phyloP scores from a whole-genome alignment of 2,797 vertebrate species.

The Tenualosa thibaudeaui region DNA sequence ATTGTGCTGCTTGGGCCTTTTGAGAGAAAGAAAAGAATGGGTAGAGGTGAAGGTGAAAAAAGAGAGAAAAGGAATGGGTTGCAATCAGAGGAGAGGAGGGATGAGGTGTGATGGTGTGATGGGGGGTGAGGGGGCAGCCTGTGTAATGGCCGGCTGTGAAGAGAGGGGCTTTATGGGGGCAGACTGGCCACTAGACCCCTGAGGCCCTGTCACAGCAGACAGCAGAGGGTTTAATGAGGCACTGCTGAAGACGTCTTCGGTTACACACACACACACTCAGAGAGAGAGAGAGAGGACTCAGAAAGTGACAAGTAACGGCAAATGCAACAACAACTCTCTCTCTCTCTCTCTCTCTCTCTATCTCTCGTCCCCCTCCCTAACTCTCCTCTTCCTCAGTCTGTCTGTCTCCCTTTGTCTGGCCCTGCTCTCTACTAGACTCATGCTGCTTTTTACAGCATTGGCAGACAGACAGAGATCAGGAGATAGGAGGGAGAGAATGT shows the following conservation, averaged over 20 bases:
- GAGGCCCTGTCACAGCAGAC: slow-evolving; percentile 29
- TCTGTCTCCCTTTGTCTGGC: not conserved
- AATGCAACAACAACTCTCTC: not conserved
- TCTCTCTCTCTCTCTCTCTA: not conserved
- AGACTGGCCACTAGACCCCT: slow-evolving; percentile 11
- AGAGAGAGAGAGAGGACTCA: not conserved
- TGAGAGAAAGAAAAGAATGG: not conserved
- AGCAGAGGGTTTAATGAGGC: slow-evolving; percentile 36
- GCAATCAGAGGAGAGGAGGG: not conserved
- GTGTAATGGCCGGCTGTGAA: not conserved
- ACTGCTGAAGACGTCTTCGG: slow-evolving; percentile 24
- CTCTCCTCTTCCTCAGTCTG: not conserved
- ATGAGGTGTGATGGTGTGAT: not conserved
- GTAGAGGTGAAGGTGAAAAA: not conserved
- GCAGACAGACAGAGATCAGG: not conserved
- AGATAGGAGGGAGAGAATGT: not conserved
- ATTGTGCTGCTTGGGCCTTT: too few relatives aligned
- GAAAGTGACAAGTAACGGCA: not conserved
- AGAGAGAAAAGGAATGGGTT: too few relatives aligned
- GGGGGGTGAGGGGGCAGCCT: not conserved
- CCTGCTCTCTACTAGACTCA: not conserved
- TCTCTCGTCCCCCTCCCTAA: not conserved
- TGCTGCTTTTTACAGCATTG: not conserved
- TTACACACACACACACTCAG: slow-evolving; percentile 29
- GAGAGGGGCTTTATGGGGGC: slow-evolving; percentile 33